phyloP scores from a whole-genome alignment of 1,140 invertebrate genomes.

The Hestina assimilis region DNA sequence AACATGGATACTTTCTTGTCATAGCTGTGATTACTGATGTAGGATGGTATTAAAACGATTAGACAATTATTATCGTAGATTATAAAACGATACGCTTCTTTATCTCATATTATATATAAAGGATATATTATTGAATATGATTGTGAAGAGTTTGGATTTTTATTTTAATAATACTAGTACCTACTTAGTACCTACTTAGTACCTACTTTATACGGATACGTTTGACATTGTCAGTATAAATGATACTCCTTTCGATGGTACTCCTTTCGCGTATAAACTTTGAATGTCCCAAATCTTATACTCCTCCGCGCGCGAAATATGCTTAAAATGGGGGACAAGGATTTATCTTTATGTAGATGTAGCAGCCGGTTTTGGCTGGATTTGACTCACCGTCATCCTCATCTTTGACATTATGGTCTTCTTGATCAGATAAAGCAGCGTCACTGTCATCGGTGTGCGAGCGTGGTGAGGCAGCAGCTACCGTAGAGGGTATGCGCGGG shows the following conservation, averaged over 20 bases:
- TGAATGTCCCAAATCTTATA: no score
- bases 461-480: constrained; percentile 79
- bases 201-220: no score
- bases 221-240: no score
- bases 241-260: no score
- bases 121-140: neutral
- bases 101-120: neutral
- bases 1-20: constrained; percentile 61
- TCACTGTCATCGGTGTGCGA: constrained; percentile 87
- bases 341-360: no score
- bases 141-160: neutral
- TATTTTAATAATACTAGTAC: neutral
- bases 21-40: constrained; percentile 46
- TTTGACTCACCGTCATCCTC: constrained; percentile 87
- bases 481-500: constrained; percentile 65
- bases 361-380: neutral
- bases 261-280: no score
- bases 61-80: neutral
- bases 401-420: constrained; percentile 89
- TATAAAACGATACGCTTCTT: neutral
- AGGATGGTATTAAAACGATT: constrained; percentile 26
- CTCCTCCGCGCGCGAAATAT: no score
- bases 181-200: no score
- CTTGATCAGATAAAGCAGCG: constrained; percentile 82
- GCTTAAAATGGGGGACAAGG: no score